phyloP scores from a whole-genome alignment of 2,888 invertebrate species.

The Diploptera punctata region DNA sequence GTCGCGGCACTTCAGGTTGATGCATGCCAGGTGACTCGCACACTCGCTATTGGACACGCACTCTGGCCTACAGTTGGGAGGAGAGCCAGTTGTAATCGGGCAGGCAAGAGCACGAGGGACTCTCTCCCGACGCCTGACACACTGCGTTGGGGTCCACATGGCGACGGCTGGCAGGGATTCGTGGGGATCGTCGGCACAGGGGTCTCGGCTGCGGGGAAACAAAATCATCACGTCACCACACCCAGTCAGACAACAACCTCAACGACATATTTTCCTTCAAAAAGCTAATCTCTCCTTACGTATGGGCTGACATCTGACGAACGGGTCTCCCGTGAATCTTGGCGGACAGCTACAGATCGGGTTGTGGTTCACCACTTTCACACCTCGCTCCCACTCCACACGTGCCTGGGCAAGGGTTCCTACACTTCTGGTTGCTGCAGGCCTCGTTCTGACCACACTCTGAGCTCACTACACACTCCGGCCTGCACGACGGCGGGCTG shows the following conservation, averaged over 20 bases:
- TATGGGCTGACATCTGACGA: conserved; percentile 66
- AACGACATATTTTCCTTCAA: too few species aligned
- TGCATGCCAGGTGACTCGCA: too few species aligned
- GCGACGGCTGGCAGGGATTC: conserved; percentile 52
- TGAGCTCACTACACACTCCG: conserved; percentile 60
- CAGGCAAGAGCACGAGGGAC: conserved; percentile 73
- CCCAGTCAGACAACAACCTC: too few species aligned
- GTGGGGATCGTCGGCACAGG: conserved; percentile 34
- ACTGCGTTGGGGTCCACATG: conserved; percentile 61
- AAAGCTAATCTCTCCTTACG: conserved; percentile 53
- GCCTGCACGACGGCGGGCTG: conserved; percentile 59
- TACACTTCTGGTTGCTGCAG: conserved; percentile 61
- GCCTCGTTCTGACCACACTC: conserved; percentile 61
- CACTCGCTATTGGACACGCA: too few species aligned
- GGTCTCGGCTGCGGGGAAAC: conserved; percentile 53
- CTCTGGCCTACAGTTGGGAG: too few species aligned
- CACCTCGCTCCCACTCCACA: conserved; percentile 73
- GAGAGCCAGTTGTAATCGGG: too few species aligned
- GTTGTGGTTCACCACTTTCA: conserved; percentile 73
- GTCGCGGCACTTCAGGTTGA: too few species aligned
- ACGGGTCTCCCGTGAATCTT: conserved; percentile 78
- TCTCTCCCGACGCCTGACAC: conserved; percentile 75
- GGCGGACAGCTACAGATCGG: conserved; percentile 75
- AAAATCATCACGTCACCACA: conserved; percentile 40
- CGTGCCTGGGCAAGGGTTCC: conserved; percentile 61